Conservation (phyloP, 2,888 invertebrate genomes). For the Oegoconia quadripuncta region DNA sequence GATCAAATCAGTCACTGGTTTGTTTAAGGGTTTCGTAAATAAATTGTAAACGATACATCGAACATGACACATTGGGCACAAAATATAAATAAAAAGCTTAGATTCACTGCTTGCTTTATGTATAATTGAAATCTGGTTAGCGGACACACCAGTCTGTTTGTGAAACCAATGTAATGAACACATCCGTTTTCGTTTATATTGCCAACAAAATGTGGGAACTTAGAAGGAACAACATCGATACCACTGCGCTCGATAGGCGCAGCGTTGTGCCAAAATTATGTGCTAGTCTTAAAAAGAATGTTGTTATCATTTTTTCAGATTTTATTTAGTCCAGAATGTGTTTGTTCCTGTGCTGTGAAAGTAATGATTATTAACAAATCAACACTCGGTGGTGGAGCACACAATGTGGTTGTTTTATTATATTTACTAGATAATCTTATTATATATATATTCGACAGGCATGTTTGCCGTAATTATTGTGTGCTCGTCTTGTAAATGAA, state of each 20-base stretch:
- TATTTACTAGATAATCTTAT: too few species aligned
- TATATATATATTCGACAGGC: too few species aligned
- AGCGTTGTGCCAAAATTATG: slow-evolving; percentile 78
- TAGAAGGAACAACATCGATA: slow-evolving; percentile 69
- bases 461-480: too few species aligned
- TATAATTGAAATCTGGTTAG: slow-evolving; percentile 44
- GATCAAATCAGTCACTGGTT: slow-evolving; percentile 59
- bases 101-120: slow-evolving; percentile 59
- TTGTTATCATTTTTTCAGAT: slow-evolving; percentile 77
- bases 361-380: slow-evolving; percentile 67
- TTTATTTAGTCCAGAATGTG: slow-evolving; percentile 78
- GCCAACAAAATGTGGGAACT: slow-evolving; percentile 21
- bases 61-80: slow-evolving; percentile 79
- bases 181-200: slow-evolving; percentile 5
- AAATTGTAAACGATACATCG: slow-evolving; percentile 72
- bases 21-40: slow-evolving; percentile 67
- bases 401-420: slow-evolving; percentile 49
- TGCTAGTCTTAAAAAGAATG: slow-evolving; percentile 74
- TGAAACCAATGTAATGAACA: slow-evolving; percentile 50
- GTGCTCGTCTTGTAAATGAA: too few species aligned
- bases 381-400: slow-evolving; percentile 57
- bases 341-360: slow-evolving; percentile 77
- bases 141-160: slow-evolving; percentile 51
- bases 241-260: slow-evolving; percentile 62
- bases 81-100: slow-evolving; percentile 63